These are phyloP conservation scores for Neotoma lepida DNA, from an alignment of 2,113 vertebrate species.

Conservation along the genomic window DNA sequence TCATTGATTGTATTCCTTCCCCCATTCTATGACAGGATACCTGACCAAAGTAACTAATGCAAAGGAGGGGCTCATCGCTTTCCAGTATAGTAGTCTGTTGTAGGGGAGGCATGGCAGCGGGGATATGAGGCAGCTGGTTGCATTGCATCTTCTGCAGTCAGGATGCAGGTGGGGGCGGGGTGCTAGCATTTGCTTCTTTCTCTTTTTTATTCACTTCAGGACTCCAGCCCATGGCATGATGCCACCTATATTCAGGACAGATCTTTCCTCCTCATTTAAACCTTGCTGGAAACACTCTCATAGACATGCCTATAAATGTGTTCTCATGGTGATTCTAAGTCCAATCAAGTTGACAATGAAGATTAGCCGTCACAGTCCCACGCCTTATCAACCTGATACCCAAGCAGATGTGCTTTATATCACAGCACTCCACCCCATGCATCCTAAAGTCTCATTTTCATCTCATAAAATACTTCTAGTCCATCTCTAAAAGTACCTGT, in stretches of 20 bases:
- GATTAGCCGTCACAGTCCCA: not conserved
- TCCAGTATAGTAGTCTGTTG: not conserved
- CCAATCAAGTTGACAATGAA: not conserved
- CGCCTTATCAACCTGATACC: not conserved
- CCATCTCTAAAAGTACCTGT: not conserved
- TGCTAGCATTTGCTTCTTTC: not conserved
- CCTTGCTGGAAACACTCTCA: not conserved
- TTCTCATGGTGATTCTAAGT: not conserved
- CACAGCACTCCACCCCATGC: not conserved
- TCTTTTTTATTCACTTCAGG: not conserved
- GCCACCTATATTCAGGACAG: not conserved
- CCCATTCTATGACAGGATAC: not conserved
- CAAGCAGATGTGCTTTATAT: not conserved
- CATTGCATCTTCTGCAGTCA: not conserved
- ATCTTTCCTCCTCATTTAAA: not conserved
- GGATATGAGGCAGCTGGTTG: not conserved
- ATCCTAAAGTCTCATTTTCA: not conserved
- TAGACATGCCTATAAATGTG: not conserved
- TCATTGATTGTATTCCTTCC: not conserved
- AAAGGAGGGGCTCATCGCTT: not conserved
- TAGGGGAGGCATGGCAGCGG: not conserved
- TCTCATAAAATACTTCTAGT: not conserved
- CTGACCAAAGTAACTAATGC: not conserved
- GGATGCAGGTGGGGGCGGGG: not conserved
- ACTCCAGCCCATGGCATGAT: not conserved